Conservation (phyloP, 2,113 vertebrate genomes). For the Lagopus muta region DNA sequence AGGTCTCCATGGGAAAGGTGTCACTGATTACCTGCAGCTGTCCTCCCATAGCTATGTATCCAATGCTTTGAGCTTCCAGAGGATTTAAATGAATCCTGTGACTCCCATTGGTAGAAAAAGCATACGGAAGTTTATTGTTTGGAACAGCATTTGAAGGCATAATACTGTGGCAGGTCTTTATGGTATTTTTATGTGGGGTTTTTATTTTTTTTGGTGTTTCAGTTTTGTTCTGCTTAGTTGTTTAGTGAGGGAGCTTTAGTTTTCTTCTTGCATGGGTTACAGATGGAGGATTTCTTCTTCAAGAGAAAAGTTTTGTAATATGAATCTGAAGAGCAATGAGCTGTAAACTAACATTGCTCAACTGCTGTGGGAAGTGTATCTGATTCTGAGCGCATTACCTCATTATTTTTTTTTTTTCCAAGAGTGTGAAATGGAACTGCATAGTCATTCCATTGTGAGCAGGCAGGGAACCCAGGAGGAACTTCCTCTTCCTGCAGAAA, state of each 20-base stretch:
- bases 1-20: background rate
- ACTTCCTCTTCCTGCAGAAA: background rate
- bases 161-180: background rate
- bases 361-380: background rate
- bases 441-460: background rate
- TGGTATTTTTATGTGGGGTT: background rate
- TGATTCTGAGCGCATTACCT: background rate
- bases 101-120: background rate
- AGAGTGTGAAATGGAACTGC: background rate
- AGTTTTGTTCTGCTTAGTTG: background rate
- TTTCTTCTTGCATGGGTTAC: background rate
- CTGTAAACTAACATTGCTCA: background rate
- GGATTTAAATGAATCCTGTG: background rate
- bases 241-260: background rate
- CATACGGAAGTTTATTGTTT: background rate
- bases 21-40: background rate
- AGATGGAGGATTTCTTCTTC: background rate
- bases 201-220: background rate
- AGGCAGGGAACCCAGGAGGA: background rate
- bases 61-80: background rate
- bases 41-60: background rate
- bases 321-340: background rate
- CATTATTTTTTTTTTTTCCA: background rate
- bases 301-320: background rate
- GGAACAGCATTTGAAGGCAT: background rate